phyloP scores from a whole-genome alignment of 2,113 vertebrate genomes.

The Onychostruthus taczanowskii region DNA sequence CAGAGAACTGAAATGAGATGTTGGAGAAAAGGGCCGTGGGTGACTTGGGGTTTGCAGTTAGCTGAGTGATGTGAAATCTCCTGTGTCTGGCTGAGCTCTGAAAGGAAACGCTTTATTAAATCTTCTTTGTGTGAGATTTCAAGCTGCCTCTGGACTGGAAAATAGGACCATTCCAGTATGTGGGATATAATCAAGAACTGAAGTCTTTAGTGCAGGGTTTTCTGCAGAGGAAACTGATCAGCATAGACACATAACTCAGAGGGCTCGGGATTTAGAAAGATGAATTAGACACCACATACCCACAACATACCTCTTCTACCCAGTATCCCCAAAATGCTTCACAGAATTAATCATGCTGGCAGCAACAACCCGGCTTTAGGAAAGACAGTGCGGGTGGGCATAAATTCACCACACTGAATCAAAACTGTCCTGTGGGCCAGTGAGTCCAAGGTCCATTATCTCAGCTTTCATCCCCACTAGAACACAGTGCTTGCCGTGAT shows the following conservation, averaged over 20 bases:
- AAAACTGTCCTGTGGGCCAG: not conserved
- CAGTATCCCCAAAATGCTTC: not conserved
- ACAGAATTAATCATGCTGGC: not conserved
- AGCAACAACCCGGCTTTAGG: not conserved
- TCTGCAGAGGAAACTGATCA: conserved; percentile 18
- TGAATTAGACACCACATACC: not conserved
- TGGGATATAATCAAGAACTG: not conserved
- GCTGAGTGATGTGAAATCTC: conserved; percentile 45
- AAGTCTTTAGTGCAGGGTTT: not conserved
- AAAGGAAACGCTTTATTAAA: conserved; percentile 65
- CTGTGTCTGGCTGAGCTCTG: conserved; percentile 35
- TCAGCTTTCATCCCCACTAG: not conserved
- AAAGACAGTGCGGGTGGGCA: not conserved
- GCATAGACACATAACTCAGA: not conserved
- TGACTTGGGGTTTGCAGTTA: conserved; percentile 41
- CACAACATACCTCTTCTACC: not conserved
- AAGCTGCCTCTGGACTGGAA: conserved; percentile 50
- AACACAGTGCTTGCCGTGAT: not conserved
- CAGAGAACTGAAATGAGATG: conserved; percentile 38
- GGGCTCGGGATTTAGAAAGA: not conserved
- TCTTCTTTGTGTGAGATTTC: conserved; percentile 55
- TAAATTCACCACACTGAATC: not conserved
- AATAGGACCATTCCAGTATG: conserved; percentile 37
- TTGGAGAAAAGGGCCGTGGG: not conserved
- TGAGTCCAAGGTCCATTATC: not conserved